Evolutionary conservation across 2,888 invertebrate species (phyloP).

Genomic region (Scaptomyza reducta): DNA sequence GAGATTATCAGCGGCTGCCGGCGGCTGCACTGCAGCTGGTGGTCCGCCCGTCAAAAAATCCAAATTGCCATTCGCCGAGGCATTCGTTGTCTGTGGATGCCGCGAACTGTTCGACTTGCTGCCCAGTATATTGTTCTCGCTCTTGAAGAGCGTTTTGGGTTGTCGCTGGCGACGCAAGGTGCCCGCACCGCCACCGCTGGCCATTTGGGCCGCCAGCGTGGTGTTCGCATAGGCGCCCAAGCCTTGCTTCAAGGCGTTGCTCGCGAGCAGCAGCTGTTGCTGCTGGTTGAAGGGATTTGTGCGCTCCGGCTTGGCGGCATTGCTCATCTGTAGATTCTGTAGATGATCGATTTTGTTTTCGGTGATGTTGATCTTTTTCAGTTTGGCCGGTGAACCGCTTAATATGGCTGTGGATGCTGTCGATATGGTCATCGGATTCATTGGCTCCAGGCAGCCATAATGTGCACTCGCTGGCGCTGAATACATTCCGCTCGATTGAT

Average conservation of each 20-base stretch:
- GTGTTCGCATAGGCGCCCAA: constrained; percentile 82
- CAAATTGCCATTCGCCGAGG: constrained; percentile 48
- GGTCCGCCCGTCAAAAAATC: constrained; percentile 76
- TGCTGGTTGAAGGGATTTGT: constrained; percentile 78
- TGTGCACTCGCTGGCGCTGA: constrained; percentile 84
- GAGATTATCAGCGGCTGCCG: constrained; percentile 27
- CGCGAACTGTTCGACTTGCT: constrained; percentile 44
- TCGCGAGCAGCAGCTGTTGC: constrained; percentile 81
- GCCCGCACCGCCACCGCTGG: constrained; percentile 79
- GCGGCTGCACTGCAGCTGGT: neutral
- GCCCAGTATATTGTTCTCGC: constrained; percentile 83
- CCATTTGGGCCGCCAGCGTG: constrained; percentile 79
- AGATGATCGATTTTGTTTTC: constrained; percentile 77
- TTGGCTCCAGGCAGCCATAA: constrained; percentile 75
- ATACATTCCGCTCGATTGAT: constrained; percentile 82
- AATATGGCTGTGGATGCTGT: constrained; percentile 78
- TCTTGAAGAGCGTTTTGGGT: constrained; percentile 83
- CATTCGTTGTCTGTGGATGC: neutral
- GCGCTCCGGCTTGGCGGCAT: constrained; percentile 45
- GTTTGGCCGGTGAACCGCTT: constrained; percentile 75
- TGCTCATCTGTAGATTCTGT: constrained; percentile 51
- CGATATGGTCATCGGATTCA: constrained; percentile 80
- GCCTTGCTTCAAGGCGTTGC: constrained; percentile 82
- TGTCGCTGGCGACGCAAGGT: constrained; percentile 83
- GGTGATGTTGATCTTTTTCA: constrained; percentile 83